Percentiles rank a stretch among this genome's conserved stretches.
These are phyloP conservation scores for Ametastegia equiseti DNA, from an alignment of 2,888 invertebrate genomes.

Conservation along the genomic window DNA sequence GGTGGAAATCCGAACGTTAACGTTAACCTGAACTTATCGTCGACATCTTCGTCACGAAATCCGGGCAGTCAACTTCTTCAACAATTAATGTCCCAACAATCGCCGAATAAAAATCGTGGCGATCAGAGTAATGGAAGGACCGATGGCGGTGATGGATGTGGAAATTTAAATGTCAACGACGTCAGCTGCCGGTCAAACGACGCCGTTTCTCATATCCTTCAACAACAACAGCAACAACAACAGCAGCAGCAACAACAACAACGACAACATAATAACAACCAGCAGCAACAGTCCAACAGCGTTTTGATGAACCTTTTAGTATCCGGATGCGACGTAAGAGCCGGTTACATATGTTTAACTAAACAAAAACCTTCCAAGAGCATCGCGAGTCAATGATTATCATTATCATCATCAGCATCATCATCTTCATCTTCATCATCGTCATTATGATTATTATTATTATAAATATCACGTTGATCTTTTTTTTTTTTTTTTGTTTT, in stretches of 20 bases:
- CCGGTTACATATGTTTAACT: conserved; percentile 93
- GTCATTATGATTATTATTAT: too few species aligned
- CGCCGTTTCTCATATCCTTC: conserved; percentile 66
- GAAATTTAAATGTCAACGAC: too few species aligned
- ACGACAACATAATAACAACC: conserved; percentile 72
- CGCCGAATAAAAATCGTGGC: conserved; percentile 12
- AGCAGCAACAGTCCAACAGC: conserved; percentile 82
- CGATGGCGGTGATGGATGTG: conserved; percentile 49
- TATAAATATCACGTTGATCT: too few species aligned
- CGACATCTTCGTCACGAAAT: neutral
- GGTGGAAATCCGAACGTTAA: too few species aligned
- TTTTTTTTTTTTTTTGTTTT: too few species aligned
- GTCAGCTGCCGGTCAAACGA: conserved; percentile 49
- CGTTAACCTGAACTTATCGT: neutral
- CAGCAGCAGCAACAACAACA: too few species aligned
- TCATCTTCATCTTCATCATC: too few species aligned
- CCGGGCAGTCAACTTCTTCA: conserved; percentile 77
- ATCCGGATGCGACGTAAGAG: conserved; percentile 96
- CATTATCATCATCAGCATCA: too few species aligned
- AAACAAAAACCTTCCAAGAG: conserved; percentile 69
- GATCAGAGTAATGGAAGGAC: conserved; percentile 32
- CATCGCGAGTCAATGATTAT: conserved; percentile 69
- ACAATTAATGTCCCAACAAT: conserved; percentile 78
- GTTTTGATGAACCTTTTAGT: conserved; percentile 97
- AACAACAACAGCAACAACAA: conserved; percentile 77